A percentile compares a stretch with the other conserved stretches of the same genome.
Evolutionary conservation across 2,888 invertebrate species (phyloP).

Genomic region (Hymenopus coronatus): DNA sequence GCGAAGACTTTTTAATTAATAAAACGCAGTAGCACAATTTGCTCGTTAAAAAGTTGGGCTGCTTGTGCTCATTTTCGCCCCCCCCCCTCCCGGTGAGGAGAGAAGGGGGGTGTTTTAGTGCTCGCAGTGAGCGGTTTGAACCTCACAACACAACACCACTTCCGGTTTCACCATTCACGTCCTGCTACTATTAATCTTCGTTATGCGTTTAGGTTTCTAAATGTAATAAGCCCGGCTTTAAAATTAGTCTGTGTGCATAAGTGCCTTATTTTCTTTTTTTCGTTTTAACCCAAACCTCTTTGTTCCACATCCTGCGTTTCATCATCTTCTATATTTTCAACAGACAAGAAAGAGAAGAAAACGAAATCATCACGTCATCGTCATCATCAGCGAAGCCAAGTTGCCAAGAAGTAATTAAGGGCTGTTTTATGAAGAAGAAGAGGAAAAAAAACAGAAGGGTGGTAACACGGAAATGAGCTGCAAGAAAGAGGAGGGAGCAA

Average conservation of each 20-base stretch:
- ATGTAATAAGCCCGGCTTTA: constrained; percentile 31
- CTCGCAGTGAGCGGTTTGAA: background rate
- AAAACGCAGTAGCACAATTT: constrained; percentile 40
- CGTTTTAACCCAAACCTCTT: background rate
- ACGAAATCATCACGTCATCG: background rate
- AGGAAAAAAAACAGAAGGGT: background rate
- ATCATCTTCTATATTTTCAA: background rate
- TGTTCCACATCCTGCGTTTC: background rate
- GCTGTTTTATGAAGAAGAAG: background rate
- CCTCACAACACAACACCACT: constrained; percentile 10
- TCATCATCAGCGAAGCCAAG: background rate
- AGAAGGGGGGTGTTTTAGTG: background rate
- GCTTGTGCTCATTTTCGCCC: constrained; percentile 22
- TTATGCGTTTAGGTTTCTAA: constrained; percentile 23
- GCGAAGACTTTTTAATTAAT: constrained; percentile 38
- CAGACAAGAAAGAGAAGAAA: background rate
- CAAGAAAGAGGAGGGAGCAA: background rate
- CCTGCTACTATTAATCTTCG: constrained; percentile 32
- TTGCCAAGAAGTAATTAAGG: background rate
- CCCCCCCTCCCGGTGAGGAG: background rate
- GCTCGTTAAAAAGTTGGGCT: constrained; percentile 37
- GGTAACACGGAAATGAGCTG: background rate
- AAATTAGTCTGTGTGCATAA: constrained; percentile 20
- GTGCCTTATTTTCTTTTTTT: background rate
- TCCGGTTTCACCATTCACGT: constrained; percentile 32